Evolutionary conservation across 2,797 vertebrate species (phyloP), one percentile per base, ranked within the genome.

Genomic region (Poecilia gillii): DNA sequence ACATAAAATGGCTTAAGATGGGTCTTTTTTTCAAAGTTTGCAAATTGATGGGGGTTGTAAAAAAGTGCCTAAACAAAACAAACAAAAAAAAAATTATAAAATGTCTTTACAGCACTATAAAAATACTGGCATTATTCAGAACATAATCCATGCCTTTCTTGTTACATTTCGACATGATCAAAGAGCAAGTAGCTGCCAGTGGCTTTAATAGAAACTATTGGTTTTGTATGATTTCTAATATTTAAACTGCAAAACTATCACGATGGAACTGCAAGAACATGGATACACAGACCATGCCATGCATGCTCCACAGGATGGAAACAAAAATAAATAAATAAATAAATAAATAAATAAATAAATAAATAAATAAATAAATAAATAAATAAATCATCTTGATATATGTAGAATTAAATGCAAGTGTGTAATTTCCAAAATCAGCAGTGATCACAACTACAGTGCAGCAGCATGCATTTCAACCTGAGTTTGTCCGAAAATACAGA

Each of bases 381-480:
- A 70, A 43, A 25, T 25, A 70, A 72, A 68, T 71, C 47, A n/a
- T 74, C 11, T 41, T 81, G 7, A 41, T 72, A 49, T 73, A 76
- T 39, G 64, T 85, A 82, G 68, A 66, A 84, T 87, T 46, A 87
- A 84, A 70, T 83, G 71, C 74, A 68, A 33, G 73, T 84, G 66
- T 74, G 70, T 80, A 57, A 77, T 79, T 79, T 73, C 68, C 45
- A 71, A 66, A 81, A 75, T 76, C 74, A 82, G 39, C 62, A 76
- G 75, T 49, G 73, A 49, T 79, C 53, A 81, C 84, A 75, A 76
- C 20, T 66, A 73, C n/a, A 78, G 81, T 68, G 89, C 81, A 91
- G 53, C 74, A 85, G 80, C 90, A 92, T 94, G 92, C 92, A 88
- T 81, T 89, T 85, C 64, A 92, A 93, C 94, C 93, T 94, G 92